Evolutionary conservation across 2,797 vertebrate species (phyloP).

Genomic region (Rousettus madagascariensis): DNA sequence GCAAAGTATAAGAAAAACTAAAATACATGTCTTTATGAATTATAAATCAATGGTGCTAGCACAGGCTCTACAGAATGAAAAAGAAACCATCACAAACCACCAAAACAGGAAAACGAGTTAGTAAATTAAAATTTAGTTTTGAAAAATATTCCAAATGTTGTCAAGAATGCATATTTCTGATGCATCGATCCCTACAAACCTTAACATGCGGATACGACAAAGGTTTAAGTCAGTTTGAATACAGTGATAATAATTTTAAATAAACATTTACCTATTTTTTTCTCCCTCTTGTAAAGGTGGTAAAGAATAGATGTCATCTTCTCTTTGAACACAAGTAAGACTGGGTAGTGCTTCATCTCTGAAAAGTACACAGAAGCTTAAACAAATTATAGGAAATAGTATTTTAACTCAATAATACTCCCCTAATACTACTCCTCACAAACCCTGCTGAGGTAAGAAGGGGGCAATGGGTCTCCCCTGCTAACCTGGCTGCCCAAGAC

Average conservation of each 20-base stretch:
- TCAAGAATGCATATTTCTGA: neutral
- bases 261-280: constrained; percentile 87
- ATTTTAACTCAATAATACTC: neutral
- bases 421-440: neutral
- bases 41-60: neutral
- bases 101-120: neutral
- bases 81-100: neutral
- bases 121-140: neutral
- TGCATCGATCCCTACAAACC: neutral
- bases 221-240: neutral
- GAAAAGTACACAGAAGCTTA: constrained; percentile 41
- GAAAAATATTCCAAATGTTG: neutral
- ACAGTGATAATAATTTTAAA: neutral
- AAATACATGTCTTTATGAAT: neutral
- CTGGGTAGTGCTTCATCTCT: constrained; percentile 91
- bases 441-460: neutral
- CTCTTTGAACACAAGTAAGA: constrained; percentile 89
- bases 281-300: constrained; percentile 90
- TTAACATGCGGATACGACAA: neutral
- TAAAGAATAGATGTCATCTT: constrained; percentile 92
- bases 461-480: neutral
- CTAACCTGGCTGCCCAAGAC: neutral
- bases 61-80: neutral
- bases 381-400: neutral
- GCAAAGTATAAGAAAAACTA: neutral